Evolutionary conservation across 2,888 invertebrate genomes (phyloP), one percentile per base, ranked within the genome.

Genomic region (Boloria euphrosyne): DNA sequence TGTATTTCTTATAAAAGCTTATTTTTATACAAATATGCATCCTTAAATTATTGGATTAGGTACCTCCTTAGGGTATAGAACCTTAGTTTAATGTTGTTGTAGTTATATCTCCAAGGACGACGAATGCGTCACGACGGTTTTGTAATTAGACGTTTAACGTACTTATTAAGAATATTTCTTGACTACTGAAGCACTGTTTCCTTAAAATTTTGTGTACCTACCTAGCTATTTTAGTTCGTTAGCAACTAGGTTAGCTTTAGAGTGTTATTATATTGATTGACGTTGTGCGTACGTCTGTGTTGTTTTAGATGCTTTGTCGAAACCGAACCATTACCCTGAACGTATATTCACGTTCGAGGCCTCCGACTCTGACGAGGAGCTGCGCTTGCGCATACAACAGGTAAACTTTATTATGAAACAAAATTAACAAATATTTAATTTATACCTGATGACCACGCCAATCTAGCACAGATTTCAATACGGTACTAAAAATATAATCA

Each of bases 281-380:
- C 82, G 86, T 87, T 87, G 84, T 87, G 78, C 84, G 85, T 89
- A 84, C 85, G 83, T 90, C 87, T 89, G 90, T 92, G 90, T 90
- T 90, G 89, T 92, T 92, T 83, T 92, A 92, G 92, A 92, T 92
- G 88, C 91, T 91, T 92, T 92, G 89, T 90, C 91, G 87, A 90
- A 92, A 90, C 84, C 89, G 86, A 91, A 84, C 83, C 87, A 89
- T 89, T 91, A 89, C 73, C 91, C 90, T 77, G 92, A 92, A 84
- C 88, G 90, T 80, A 86, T 91, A 82, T 91, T 88, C 86, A 83
- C 90, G 82, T 92, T 90, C 84, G 91, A 91, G 83, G 83, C 89
- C 64, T 88, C 90, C 74, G 91, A 91, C 80, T 87, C 89, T 71
- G 92, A 91, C 79, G 91, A 91, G 68, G 91, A 91, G 81, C 90